Base-by-base conservation (phyloP, 2,888 invertebrate genomes). In the Drosophila multiciliata region DNA sequence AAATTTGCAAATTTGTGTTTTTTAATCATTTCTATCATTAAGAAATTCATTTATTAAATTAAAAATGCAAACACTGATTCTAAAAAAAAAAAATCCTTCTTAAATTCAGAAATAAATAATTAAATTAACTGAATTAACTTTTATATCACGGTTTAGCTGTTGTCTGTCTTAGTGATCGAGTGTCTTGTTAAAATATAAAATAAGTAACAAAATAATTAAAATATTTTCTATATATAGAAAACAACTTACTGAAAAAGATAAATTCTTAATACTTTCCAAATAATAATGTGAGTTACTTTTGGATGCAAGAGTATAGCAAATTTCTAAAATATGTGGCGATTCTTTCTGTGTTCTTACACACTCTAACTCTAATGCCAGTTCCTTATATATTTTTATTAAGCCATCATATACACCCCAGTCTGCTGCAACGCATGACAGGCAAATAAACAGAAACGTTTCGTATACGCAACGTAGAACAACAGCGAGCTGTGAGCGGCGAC, bases 371-470 rank as follows among this genome's bases (percentile, higher is more conserved):
- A 78, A 80, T 82, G 78, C 82, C 82, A 77, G 75, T 73, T 75
- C 58, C 80, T 87, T 89, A 87, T 87, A 67, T 87, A 82, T 87
- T 87, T 89, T 81, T 82, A 87, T 87, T 89, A 89, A 87, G 85
- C 78, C 75, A 76, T 63, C 66, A 60, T 69, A 72, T 61, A 75
- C 68, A 68, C 55, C 38, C 1, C 35, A 50, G 55, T 64, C 54
- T 71, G 73, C 58, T 75, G 76, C 74, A 75, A 66, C 32, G 70
- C 75, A 74, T 66, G 38, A 59, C 63, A 66, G 50, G 58, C 50
- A 66, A 66, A 62, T 66, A 81, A 73, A 70, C 70, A 77, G 61
- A 64, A 69, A 20, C 71, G 52, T 79, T 87, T 84, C 87, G 87
- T 82, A 89, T 87, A 89, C 86, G 86, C 89, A 70, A 73, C 67